Base-by-base conservation (phyloP, 2,797 vertebrate species). In the Yasuhikotakia modesta region DNA sequence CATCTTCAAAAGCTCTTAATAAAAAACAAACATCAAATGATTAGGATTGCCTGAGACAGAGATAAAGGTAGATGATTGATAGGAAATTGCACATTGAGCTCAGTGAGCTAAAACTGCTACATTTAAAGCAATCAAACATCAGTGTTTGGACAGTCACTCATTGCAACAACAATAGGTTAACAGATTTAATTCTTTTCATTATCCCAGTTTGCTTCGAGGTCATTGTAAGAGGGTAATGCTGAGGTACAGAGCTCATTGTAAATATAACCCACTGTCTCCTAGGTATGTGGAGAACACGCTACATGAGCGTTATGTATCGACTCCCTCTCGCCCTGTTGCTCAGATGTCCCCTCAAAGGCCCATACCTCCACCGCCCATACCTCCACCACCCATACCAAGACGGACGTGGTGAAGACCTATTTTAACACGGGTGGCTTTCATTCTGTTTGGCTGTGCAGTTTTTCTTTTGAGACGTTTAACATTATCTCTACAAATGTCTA, bases 261-360 rank as follows among this genome's bases (percentile, higher is more conserved):
- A 63, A 27, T 48, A 2, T 27, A 16, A 14, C 11, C 22, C 53
- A 1, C 84, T 32, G 45, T 86, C 39, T 84, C 19, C 0, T 58
- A 94, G 93, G 84, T 43, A 78, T 32, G 83, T 89, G 21, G 92
- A 92, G 27, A 86, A 78, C 19, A 61, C 66, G 65, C 30, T 63
- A 21, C 35, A 90, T 0, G 92, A 93, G 68, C 92, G 92, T 48
- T 94, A 94, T 83, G 84, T 91, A 55, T 83, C 90, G 52, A 88
- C 69, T 79, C 93, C 92, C 0, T 84, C 86, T 0, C 88, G 90
- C 82, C 82, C 85, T 0, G 77, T 85, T 79, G 88, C 88, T 76
- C 88, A 89, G 19, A 79, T 75, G 60, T 89, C 90, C 1, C 0
- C 78, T 2, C 74, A 81, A 17, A 87, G 88, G 79, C 48, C 65